Conservation (phyloP, 1,140 invertebrate genomes). For the Tetramorium simillimum region DNA sequence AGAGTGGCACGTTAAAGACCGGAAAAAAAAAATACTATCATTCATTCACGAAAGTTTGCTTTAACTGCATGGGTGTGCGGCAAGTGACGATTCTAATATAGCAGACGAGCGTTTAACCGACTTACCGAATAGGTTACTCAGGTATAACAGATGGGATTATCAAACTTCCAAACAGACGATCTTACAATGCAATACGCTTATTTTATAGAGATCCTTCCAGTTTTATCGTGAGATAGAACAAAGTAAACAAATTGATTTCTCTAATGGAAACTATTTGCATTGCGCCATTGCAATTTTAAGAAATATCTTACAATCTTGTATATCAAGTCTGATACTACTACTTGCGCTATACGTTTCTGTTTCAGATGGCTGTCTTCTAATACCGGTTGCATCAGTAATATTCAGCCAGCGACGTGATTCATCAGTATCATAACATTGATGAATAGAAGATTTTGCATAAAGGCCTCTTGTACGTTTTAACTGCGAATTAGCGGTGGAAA, state of each 20-base stretch:
- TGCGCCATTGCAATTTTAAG: not conserved
- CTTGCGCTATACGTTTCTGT: not conserved
- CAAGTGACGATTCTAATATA: not conserved
- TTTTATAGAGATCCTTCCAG: not conserved
- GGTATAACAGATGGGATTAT: not conserved
- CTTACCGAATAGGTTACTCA: not conserved
- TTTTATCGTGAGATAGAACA: too few species aligned
- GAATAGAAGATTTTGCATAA: conserved; percentile 25
- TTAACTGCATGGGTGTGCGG: not conserved
- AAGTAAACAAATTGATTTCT: not conserved
- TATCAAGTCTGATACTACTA: not conserved
- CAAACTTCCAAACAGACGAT: not conserved
- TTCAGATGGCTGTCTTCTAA: conserved; percentile 61
- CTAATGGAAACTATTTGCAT: not conserved
- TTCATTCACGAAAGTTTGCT: too few species aligned
- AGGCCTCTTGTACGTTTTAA: conserved; percentile 17
- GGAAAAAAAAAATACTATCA: too few species aligned
- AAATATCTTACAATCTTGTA: not conserved
- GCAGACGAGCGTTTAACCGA: not conserved
- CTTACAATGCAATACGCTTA: not conserved
- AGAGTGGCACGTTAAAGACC: too few species aligned
- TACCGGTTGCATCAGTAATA: conserved; percentile 14
- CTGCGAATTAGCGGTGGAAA: conserved; percentile 52
- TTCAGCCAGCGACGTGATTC: not conserved
- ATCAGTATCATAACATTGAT: conserved; percentile 22